Evolutionary conservation across 2,888 invertebrate genomes (phyloP).

Genomic region (Diaperis boleti): DNA sequence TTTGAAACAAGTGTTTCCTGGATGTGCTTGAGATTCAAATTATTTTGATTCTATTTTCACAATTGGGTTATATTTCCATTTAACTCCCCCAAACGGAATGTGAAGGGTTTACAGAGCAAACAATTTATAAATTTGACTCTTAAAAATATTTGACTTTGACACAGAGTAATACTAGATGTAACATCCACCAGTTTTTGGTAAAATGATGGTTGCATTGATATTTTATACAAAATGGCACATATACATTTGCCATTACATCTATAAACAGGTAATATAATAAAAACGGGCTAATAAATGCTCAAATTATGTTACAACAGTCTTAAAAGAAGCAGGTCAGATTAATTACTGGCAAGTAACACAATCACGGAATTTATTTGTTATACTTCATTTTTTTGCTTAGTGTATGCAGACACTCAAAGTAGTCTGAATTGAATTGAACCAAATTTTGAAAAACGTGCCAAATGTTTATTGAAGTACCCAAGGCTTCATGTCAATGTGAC

Average conservation of each 20-base stretch:
- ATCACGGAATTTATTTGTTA: background rate
- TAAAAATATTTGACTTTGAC: background rate
- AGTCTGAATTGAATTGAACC: no score
- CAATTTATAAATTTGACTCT: background rate
- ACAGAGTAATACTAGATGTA: conserved; percentile 4
- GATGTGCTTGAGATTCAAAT: background rate
- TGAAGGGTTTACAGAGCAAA: background rate
- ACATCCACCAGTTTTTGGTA: background rate
- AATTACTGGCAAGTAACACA: conserved; percentile 24
- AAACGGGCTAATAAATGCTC: conserved; percentile 24
- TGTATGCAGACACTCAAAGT: no score
- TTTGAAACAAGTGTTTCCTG: no score
- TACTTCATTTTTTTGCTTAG: no score
- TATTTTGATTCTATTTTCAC: conserved; percentile 2
- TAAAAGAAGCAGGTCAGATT: conserved; percentile 4
- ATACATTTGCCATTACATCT: conserved; percentile 31
- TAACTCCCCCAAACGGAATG: conserved; percentile 8
- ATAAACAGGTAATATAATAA: conserved; percentile 15
- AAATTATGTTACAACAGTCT: conserved; percentile 1
- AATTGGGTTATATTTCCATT: background rate
- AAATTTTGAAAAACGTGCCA: no score
- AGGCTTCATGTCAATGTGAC: no score
- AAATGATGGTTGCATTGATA: background rate
- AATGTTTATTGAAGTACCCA: no score
- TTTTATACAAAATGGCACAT: conserved; percentile 33